Percentiles rank a stretch among this genome's conserved stretches.
Evolutionary conservation across 2,888 invertebrate species (phyloP).

Genomic region (Epirrhoe alternata): DNA sequence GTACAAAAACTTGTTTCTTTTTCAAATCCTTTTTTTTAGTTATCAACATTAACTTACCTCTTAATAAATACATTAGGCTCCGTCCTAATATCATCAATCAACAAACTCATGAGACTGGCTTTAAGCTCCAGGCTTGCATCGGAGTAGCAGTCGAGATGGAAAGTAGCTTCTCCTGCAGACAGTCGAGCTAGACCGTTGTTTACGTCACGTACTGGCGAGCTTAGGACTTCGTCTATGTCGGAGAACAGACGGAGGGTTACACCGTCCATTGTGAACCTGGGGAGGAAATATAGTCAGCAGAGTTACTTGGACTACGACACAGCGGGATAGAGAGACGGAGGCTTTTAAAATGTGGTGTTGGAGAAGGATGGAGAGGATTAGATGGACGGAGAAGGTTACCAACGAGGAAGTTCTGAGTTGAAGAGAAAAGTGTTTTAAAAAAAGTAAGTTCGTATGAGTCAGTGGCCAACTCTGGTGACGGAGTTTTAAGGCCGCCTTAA

Average conservation of each 20-base stretch:
- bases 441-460: too few relatives aligned
- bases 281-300: not conserved
- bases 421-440: too few relatives aligned
- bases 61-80: slow-evolving; percentile 86
- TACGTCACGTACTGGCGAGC: slow-evolving; percentile 90
- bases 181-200: slow-evolving; percentile 89
- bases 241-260: slow-evolving; percentile 89
- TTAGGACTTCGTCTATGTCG: slow-evolving; percentile 90
- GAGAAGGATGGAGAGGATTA: too few relatives aligned
- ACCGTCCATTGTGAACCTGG: slow-evolving; percentile 88
- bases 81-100: slow-evolving; percentile 90
- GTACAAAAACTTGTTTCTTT: too few relatives aligned
- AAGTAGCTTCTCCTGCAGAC: slow-evolving; percentile 87
- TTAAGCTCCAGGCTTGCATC: slow-evolving; percentile 89
- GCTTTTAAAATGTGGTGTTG: too few relatives aligned
- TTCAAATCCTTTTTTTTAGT: too few relatives aligned
- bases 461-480: too few relatives aligned
- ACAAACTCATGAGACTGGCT: slow-evolving; percentile 88
- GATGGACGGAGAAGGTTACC: too few relatives aligned
- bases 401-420: too few relatives aligned
- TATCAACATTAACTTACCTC: slow-evolving; percentile 69
- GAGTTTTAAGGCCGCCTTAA: too few relatives aligned
- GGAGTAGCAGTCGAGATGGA: slow-evolving; percentile 87
- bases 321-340: too few relatives aligned
- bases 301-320: too few relatives aligned